Conservation (phyloP, 2,113 vertebrate species). For the Parotia lawesii region DNA sequence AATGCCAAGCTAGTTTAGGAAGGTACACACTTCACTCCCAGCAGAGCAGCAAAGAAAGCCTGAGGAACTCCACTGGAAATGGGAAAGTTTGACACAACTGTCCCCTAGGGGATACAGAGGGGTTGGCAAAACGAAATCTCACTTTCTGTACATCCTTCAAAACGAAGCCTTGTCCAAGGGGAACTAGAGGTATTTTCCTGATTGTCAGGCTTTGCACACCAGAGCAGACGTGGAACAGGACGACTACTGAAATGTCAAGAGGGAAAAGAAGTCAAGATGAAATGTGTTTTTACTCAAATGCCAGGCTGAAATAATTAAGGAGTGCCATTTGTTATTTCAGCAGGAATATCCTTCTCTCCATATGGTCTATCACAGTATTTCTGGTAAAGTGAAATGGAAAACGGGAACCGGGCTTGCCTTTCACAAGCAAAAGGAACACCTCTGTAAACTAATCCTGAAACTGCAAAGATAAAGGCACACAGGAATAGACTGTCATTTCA, state of each 20-base stretch:
- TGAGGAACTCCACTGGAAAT: neutral
- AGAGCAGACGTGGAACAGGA: neutral
- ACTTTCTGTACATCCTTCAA: neutral
- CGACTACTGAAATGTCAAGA: neutral
- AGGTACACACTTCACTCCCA: neutral
- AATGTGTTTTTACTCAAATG: neutral
- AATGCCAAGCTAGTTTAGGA: neutral
- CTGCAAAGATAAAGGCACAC: neutral
- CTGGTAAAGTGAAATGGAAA: neutral
- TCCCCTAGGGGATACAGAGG: neutral
- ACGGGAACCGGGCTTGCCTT: neutral
- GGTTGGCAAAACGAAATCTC: accelerated
- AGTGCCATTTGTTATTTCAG: neutral
- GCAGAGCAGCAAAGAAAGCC: neutral
- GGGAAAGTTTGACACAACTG: neutral
- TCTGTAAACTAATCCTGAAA: neutral
- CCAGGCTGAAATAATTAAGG: neutral
- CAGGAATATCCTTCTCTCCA: neutral
- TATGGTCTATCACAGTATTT: neutral
- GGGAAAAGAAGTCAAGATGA: neutral
- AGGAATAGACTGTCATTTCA: neutral
- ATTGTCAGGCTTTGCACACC: neutral
- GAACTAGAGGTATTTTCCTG: neutral
- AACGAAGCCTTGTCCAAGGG: neutral
- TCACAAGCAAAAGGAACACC: neutral